Evolutionary conservation across 1,140 invertebrate genomes (phyloP).

Genomic region (Hyles euphorbiae): DNA sequence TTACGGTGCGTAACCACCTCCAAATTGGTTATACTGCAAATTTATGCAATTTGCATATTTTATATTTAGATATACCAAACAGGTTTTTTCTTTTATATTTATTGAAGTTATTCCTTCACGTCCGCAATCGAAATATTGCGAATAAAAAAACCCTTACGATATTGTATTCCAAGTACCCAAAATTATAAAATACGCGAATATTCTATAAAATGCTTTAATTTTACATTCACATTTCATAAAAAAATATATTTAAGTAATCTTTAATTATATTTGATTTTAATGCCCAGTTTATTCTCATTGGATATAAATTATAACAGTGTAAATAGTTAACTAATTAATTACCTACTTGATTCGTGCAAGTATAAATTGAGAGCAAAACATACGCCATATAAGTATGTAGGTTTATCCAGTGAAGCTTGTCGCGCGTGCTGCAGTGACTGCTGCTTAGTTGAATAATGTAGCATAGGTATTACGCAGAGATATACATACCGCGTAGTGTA

Average conservation of each 20-base stretch:
- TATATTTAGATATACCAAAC: not conserved
- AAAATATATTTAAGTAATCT: not conserved
- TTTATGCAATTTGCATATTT: not conserved
- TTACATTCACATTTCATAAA: not conserved
- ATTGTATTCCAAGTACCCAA: too few relatives aligned
- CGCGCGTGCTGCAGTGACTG: conserved; percentile 36
- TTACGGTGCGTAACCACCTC: too few relatives aligned
- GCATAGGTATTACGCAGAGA: conserved; percentile 25
- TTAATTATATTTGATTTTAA: too few relatives aligned
- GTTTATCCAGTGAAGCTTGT: conserved; percentile 34
- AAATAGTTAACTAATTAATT: not conserved
- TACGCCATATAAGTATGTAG: conserved; percentile 7
- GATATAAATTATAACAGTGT: too few relatives aligned
- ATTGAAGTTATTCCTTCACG: not conserved
- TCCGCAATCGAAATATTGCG: not conserved
- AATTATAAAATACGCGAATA: too few relatives aligned
- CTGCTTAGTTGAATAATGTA: conserved; percentile 37
- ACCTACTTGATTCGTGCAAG: not conserved
- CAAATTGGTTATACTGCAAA: too few relatives aligned
- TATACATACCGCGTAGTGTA: conserved; percentile 21
- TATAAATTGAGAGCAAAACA: not conserved
- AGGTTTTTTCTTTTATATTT: not conserved
- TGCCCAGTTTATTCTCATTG: too few relatives aligned
- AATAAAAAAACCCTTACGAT: not conserved
- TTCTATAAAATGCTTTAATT: too few relatives aligned